A percentile compares a stretch with the other conserved stretches of the same genome.
Evolutionary conservation across 1,140 invertebrate genomes (phyloP).

Genomic region (Solenopsis invicta): DNA sequence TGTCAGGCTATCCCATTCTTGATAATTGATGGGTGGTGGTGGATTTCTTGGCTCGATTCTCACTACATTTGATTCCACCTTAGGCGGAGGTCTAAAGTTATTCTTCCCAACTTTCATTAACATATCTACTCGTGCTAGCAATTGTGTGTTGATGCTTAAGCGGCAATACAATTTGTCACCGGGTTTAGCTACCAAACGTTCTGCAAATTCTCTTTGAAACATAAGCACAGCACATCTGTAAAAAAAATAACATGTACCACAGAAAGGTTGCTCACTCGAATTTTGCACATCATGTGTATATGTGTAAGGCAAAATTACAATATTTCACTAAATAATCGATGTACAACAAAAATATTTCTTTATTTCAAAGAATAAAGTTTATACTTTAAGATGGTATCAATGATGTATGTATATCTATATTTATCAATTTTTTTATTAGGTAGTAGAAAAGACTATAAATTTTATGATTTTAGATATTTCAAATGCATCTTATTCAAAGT

Average conservation of each 20-base stretch:
- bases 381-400: too few species aligned
- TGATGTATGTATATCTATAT: too few species aligned
- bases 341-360: too few species aligned
- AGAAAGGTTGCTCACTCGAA: too few species aligned
- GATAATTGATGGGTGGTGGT: conserved; percentile 98
- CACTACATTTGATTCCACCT: conserved; percentile 99
- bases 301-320: too few species aligned
- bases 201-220: conserved; percentile 99
- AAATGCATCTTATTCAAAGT: too few species aligned
- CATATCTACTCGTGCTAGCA: conserved; percentile 97
- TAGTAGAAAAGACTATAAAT: too few species aligned
- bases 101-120: conserved; percentile 99
- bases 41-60: conserved; percentile 98
- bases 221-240: conserved; percentile 98
- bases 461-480: too few species aligned
- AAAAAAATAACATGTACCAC: conserved; percentile 61
- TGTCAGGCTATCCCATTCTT: conserved; percentile 99
- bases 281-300: too few species aligned
- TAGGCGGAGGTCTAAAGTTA: conserved; percentile 99
- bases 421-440: too few species aligned
- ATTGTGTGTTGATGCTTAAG: conserved; percentile 98
- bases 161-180: conserved; percentile 99
- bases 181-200: conserved; percentile 98
- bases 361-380: too few species aligned
- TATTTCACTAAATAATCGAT: too few species aligned